Base-by-base conservation (phyloP, 2,888 invertebrate genomes). In the Choreutis nemorana region DNA sequence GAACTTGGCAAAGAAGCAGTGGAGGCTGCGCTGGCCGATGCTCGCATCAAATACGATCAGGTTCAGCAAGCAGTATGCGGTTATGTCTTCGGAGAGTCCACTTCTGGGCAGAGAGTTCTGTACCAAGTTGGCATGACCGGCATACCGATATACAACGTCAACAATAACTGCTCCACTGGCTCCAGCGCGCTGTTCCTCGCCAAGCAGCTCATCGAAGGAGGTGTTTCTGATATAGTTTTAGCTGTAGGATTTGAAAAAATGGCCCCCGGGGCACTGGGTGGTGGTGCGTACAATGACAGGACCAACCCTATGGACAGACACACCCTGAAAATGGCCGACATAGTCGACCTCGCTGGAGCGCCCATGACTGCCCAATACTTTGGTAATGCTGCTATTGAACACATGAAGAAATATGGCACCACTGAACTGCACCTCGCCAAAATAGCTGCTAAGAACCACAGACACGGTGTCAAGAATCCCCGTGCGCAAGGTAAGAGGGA, bases 241-340 rank as follows among this genome's bases (percentile, higher is more conserved):
- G 97, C 97, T 1, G 72, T 97, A 15, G 99, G 99, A 3, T 99
- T 99, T 64, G 99, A 99, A 59, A 98, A 97, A 72, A 99, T 99
- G 99, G 89, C 96, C 42, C 83, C 87, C 8, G 98, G 98, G 0
- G 95, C 97, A 1, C 78, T 99, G 7, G 75, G 84, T 8, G 68
- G 85, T 0, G 67, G 86, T 0, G 89, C 87, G 66, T 91, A 87
- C 65, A 59, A 80, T 28, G 95, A 97, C 61, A 85, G 95, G 31
- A 89, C 92, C 0, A 91, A 92, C 70, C 94, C 97, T 2, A 79
- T 97, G 81, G 94, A 95, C 37, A 90, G 87, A 44, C 97, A 94
- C 59, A 85, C 96, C 1, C 83, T 87, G 37, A 79, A 89, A 39
- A 92, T 99, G 93, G 82, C 87, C 0, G 90, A 97, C 11, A 55